Evolutionary conservation across 2,797 vertebrate species (phyloP).

Genomic region (Hirundo rustica): DNA sequence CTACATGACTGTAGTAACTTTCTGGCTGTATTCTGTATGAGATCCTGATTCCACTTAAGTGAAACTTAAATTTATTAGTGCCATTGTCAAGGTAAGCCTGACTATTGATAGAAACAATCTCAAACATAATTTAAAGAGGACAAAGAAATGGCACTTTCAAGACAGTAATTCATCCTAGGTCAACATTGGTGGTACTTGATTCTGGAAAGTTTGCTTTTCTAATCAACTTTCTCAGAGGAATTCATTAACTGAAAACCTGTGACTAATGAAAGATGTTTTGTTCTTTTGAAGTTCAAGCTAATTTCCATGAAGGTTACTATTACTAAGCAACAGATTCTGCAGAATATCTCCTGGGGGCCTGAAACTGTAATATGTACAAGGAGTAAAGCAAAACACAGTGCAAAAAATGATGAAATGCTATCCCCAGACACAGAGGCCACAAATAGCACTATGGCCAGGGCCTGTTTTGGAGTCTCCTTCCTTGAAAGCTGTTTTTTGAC

Average conservation of each 20-base stretch:
- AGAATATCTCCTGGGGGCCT: constrained; percentile 71
- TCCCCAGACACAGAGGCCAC: neutral
- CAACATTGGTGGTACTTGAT: neutral
- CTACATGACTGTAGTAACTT: neutral
- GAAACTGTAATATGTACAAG: neutral
- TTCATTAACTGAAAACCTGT: constrained; percentile 79
- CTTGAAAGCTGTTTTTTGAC: neutral
- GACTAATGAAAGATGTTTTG: constrained; percentile 78
- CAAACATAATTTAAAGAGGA: neutral
- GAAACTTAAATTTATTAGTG: neutral
- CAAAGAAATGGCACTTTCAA: neutral
- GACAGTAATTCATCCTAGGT: neutral
- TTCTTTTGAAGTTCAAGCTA: constrained; percentile 84
- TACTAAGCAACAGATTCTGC: constrained; percentile 83
- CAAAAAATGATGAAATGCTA: neutral
- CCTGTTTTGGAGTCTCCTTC: neutral
- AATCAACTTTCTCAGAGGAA: constrained; percentile 77
- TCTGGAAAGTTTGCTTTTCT: constrained; percentile 69
- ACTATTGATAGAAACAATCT: neutral
- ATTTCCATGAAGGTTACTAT: constrained; percentile 78
- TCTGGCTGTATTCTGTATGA: neutral
- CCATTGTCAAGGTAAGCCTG: neutral
- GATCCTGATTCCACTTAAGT: neutral
- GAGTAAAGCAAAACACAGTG: constrained; percentile 12
- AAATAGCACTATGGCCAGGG: neutral